Conservation (phyloP, 2,113 vertebrate genomes). For the Ondatra zibethicus region DNA sequence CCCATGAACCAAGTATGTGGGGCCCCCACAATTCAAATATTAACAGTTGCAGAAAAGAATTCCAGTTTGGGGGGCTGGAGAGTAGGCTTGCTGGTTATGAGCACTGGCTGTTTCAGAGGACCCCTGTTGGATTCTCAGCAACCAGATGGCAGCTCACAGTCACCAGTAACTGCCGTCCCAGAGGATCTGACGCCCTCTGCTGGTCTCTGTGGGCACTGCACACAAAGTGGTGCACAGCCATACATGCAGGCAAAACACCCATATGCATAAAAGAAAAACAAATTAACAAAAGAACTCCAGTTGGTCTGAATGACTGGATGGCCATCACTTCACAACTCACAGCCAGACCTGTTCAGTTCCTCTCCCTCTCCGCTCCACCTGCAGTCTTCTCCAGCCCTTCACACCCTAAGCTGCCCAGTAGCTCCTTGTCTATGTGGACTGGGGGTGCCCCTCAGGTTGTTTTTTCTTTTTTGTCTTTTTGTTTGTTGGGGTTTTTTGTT, state of each 20-base stretch:
- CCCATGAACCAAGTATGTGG: background rate
- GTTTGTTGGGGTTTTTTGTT: too few relatives aligned
- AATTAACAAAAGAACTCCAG: background rate
- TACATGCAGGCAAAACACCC: background rate
- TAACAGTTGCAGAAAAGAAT: background rate
- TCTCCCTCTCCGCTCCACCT: background rate
- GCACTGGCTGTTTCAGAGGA: too few relatives aligned
- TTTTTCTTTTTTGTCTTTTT: background rate
- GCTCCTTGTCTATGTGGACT: background rate
- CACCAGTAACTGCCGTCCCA: background rate
- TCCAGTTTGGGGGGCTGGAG: background rate
- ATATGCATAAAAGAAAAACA: background rate
- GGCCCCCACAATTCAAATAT: background rate
- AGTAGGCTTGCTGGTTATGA: background rate
- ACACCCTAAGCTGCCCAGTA: background rate
- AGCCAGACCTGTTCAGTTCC: background rate
- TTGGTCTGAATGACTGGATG: background rate
- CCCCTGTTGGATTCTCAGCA: background rate
- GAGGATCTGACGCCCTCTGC: background rate
- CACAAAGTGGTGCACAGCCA: background rate
- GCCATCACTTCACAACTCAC: background rate
- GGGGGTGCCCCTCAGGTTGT: background rate
- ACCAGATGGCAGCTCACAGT: background rate
- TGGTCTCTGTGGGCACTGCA: background rate
- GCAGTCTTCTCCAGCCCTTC: background rate